Evolutionary conservation across 2,888 invertebrate species (phyloP), one percentile per base, ranked within the genome.

Genomic region (Polyommatus iphigenia): DNA sequence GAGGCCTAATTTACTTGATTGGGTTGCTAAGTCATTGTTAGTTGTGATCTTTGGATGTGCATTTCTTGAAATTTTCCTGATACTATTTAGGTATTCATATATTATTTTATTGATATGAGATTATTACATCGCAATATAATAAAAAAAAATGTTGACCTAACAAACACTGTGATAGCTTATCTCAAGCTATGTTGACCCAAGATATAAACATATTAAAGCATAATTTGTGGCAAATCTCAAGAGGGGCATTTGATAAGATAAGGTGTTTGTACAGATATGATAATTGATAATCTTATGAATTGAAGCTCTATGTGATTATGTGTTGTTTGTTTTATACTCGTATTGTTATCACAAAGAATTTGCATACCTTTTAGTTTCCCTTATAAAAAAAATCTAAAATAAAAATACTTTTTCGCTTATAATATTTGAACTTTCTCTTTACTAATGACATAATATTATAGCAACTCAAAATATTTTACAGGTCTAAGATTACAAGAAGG

Each of bases 401-500:
- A 54, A 15, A 15, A 54, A 15, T 0, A 3, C 15, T 57, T 57
- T 57, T 57, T 46, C 6, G 8, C 46, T 8, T 46, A 46, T 46
- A 24, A 32, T 50, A 13, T 50, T 46, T 50, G 10, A 7, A 50
- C 13, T 13, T 3, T 13, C 50, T 13, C 10, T 46, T 46, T 50
- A 50, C 50, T 50, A 57, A 18, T 57, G 5, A 57, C 7, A 57
- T 18, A n/a, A 57, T n/a, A n/a, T 57, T 7, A 57, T 24, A 15
- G 10, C 0, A 50, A 50, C 10, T 13, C 50, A 10, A 54, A 18
- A 32, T 3, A 75, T 72, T 20, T 72, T 78, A 15, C 67, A 95
- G 98, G 98, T 7, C 96, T 99, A 94, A 95, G 97, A 59, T 94
- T 99, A 5, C 95, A 95, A 20, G 93, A 96, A 57, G 97, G 97